Percentiles rank a stretch among this genome's conserved stretches.
These are phyloP conservation scores for Clupea harengus DNA, from an alignment of 2,113 vertebrate genomes.

Conservation along the genomic window DNA sequence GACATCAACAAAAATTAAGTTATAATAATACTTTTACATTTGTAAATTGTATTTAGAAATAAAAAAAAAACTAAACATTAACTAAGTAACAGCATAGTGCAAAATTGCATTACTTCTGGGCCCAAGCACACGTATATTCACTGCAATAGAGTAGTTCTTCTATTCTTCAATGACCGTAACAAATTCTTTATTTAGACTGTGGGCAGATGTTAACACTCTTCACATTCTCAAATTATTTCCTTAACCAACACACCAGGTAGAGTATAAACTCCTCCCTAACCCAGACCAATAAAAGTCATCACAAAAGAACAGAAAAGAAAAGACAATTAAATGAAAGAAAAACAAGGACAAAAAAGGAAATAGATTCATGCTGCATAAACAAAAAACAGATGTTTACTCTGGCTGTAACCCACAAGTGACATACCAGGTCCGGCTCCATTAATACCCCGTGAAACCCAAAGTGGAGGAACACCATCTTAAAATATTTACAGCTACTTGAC, in stretches of 20 bases:
- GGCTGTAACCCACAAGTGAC: neutral
- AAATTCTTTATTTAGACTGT: neutral
- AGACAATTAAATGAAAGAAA: neutral
- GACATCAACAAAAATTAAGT: neutral
- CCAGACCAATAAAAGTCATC: neutral
- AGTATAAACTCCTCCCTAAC: neutral
- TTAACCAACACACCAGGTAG: neutral
- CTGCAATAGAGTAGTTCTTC: neutral
- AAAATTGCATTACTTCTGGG: neutral
- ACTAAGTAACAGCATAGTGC: neutral
- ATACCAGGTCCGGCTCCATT: conserved; percentile 21
- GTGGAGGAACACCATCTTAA: conserved; percentile 12
- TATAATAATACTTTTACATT: neutral
- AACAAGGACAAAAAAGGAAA: neutral
- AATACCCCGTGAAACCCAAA: conserved; percentile 3
- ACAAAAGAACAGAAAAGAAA: neutral
- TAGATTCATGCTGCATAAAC: neutral
- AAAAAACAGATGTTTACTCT: conserved; percentile 26
- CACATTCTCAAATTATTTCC: neutral
- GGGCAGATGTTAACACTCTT: neutral
- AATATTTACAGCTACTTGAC: conserved; percentile 11
- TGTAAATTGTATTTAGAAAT: neutral
- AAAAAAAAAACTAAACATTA: neutral
- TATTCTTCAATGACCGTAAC: neutral
- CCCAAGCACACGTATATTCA: neutral